Conservation (phyloP, 2,113 vertebrate genomes). For the Oryzias woworae region DNA sequence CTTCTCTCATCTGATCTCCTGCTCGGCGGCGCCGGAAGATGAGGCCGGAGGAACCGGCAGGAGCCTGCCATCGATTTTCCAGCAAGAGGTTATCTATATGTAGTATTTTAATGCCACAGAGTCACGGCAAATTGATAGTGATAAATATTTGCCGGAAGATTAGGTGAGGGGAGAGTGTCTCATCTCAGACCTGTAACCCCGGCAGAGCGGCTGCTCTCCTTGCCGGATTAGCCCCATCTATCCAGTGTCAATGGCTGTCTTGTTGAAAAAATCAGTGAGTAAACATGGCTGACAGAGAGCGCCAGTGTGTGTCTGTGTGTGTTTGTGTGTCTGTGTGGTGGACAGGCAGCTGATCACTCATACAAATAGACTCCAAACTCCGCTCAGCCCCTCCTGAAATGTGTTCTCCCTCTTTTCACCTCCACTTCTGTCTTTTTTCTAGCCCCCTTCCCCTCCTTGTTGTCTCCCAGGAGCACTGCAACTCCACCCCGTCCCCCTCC, state of each 20-base stretch:
- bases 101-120: slow-evolving; percentile 79
- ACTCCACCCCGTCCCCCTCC: slow-evolving; percentile 76
- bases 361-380: slow-evolving; percentile 99
- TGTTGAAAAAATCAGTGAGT: slow-evolving; percentile 99
- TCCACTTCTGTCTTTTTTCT: slow-evolving; percentile 40
- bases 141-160: slow-evolving; percentile 99
- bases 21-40: slow-evolving; percentile 39
- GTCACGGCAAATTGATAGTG: slow-evolving; percentile 93
- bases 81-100: slow-evolving; percentile 75
- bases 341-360: slow-evolving; percentile 92
- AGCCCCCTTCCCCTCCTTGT: slow-evolving; percentile 75
- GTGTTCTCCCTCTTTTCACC: slow-evolving; percentile 78
- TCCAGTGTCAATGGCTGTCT: slow-evolving; percentile 99
- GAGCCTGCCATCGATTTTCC: slow-evolving; percentile 66
- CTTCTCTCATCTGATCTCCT: slow-evolving; percentile 57
- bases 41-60: slow-evolving; percentile 23
- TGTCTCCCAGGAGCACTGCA: slow-evolving; percentile 85
- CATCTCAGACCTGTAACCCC: slow-evolving; percentile 95
- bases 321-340: slow-evolving; percentile 24
- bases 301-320: slow-evolving; percentile 27
- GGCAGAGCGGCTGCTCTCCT: slow-evolving; percentile 92
- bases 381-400: slow-evolving; percentile 84
- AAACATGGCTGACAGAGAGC: slow-evolving; percentile 95
- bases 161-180: slow-evolving; percentile 93
- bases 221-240: slow-evolving; percentile 99